phyloP scores from a whole-genome alignment of 2,888 invertebrate genomes.

The Nycteola revayana region DNA sequence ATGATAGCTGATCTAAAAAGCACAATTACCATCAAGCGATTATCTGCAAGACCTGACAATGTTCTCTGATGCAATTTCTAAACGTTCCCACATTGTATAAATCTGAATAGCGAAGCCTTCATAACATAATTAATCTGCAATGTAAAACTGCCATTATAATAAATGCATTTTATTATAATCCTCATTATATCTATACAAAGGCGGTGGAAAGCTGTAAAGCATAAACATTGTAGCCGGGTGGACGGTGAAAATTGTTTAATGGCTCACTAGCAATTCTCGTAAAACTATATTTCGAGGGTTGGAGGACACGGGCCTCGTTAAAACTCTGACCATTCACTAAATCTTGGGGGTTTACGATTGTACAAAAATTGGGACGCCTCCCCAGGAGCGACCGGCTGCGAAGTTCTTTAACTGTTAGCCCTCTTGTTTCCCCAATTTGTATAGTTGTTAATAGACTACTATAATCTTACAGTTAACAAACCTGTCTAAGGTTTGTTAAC shows the following conservation, averaged over 20 bases:
- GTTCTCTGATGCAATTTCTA: too few relatives aligned
- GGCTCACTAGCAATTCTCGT: slow-evolving; percentile 65
- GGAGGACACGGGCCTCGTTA: slow-evolving; percentile 59
- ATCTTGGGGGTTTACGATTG: slow-evolving; percentile 75
- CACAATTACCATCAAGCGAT: too few relatives aligned
- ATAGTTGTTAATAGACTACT: too few relatives aligned
- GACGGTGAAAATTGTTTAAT: slow-evolving; percentile 52
- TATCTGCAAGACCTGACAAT: too few relatives aligned
- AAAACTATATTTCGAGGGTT: slow-evolving; percentile 66
- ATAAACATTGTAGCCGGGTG: slow-evolving; percentile 42
- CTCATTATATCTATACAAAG: slow-evolving; percentile 19
- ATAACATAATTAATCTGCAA: too few relatives aligned
- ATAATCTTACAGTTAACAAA: too few relatives aligned
- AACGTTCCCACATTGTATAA: too few relatives aligned
- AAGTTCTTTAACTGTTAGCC: background rate
- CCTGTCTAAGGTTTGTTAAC: too few relatives aligned
- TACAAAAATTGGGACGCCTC: slow-evolving; percentile 63
- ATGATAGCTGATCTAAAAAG: too few relatives aligned
- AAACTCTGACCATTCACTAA: slow-evolving; percentile 72
- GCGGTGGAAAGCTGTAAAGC: slow-evolving; percentile 23
- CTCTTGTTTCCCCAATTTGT: too few relatives aligned
- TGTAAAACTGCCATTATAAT: too few relatives aligned
- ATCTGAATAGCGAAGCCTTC: too few relatives aligned
- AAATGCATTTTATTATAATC: slow-evolving; percentile 14
- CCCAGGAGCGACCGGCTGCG: background rate